These are phyloP conservation scores for Halisarca cf. caerulea DNA, from an alignment of 37 sponge, comb jelly and placozoan genomes.

Conservation along the genomic window DNA sequence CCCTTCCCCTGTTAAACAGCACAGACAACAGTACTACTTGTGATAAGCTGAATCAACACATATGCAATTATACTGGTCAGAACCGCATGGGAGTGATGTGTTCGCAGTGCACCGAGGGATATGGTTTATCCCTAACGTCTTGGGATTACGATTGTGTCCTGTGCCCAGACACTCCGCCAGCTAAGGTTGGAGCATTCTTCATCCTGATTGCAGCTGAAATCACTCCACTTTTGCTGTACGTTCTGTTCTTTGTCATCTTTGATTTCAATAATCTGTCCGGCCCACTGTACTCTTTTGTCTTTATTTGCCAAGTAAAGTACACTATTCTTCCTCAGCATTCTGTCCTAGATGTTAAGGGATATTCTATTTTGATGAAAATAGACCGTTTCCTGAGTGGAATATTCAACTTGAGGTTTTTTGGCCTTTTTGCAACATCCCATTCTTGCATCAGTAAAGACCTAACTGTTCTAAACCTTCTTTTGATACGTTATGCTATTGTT, in stretches of 20 bases:
- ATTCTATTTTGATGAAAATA: not conserved
- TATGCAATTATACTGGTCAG: not conserved
- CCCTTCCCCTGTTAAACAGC: not conserved
- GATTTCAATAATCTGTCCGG: not conserved
- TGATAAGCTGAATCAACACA: not conserved
- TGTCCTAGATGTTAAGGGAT: not conserved
- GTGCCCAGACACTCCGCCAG: not conserved
- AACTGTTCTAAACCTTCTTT: not conserved
- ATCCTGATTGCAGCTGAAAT: not conserved
- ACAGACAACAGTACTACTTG: not conserved
- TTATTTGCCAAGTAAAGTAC: slow-evolving; percentile 3
- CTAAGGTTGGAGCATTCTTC: not conserved
- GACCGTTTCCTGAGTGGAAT: not conserved
- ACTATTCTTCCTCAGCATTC: not conserved
- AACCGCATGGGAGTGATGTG: not conserved
- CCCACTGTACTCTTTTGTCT: slow-evolving; percentile 3
- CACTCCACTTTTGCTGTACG: not conserved
- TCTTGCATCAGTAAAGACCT: not conserved
- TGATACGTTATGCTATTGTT: slow-evolving; percentile 1
- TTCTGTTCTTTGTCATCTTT: not conserved
- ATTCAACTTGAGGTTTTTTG: not conserved
- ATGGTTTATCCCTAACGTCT: not conserved
- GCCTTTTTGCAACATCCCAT: not conserved
- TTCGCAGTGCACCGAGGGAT: not conserved
- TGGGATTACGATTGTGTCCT: not conserved